Percentiles rank a stretch among this genome's conserved stretches.
Evolutionary conservation across 2,888 invertebrate genomes (phyloP).

Genomic region (Apotomis betuletana): DNA sequence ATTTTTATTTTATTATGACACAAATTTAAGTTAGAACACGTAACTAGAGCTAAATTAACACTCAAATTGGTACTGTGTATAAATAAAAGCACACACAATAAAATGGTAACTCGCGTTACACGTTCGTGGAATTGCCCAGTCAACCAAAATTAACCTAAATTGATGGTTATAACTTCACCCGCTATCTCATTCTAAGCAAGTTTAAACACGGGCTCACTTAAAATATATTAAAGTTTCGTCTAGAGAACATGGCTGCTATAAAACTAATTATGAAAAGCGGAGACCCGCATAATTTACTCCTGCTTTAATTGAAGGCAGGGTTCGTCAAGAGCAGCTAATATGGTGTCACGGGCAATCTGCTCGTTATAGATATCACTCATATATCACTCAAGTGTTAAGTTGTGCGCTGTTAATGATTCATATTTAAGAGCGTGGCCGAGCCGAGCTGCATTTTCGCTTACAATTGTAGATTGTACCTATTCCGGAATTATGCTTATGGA

Average conservation of each 20-base stretch:
- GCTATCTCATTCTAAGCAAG: neutral
- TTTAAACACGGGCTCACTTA: neutral
- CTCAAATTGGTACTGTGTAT: no score
- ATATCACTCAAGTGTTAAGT: conserved; percentile 6
- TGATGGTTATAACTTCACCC: neutral
- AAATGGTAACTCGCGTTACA: no score
- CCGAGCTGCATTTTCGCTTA: neutral
- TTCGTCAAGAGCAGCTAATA: neutral
- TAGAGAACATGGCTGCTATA: neutral
- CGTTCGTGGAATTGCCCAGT: no score
- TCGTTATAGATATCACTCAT: no score
- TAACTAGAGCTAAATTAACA: no score
- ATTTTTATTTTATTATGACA: no score
- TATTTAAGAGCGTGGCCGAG: conserved; percentile 7
- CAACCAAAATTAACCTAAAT: no score
- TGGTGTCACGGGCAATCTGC: conserved; percentile 21
- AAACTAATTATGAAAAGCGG: neutral
- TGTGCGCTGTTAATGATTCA: conserved; percentile 9
- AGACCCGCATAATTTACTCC: conserved; percentile 5
- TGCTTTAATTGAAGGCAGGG: neutral
- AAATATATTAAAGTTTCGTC: neutral
- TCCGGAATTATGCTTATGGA: no score
- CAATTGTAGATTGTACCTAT: no score
- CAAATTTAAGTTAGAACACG: no score
- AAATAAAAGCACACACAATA: no score